phyloP scores from a whole-genome alignment of 1,140 invertebrate species.

The Pseudoatta argentina region DNA sequence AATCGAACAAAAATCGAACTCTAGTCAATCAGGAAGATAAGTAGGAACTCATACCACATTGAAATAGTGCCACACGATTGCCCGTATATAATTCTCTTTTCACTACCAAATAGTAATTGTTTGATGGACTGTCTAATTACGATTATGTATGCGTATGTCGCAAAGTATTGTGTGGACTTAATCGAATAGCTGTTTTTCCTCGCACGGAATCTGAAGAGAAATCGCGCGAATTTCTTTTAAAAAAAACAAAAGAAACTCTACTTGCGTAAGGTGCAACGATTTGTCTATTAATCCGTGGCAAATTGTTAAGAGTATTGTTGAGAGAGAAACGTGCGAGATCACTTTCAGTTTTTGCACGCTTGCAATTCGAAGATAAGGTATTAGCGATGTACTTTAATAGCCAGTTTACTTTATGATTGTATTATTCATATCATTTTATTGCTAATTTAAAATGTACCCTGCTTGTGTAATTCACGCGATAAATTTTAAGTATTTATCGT shows the following conservation, averaged over 20 bases:
- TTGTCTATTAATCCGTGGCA: background rate
- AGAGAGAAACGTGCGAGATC: background rate
- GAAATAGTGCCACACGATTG: slow-evolving; percentile 66
- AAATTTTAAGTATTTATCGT: slow-evolving; percentile 11
- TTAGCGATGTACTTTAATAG: slow-evolving; percentile 24
- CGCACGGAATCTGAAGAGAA: slow-evolving; percentile 27
- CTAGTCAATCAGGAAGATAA: slow-evolving; percentile 56
- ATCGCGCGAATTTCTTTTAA: slow-evolving; percentile 28
- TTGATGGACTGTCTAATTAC: slow-evolving; percentile 23
- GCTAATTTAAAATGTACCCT: slow-evolving; percentile 16
- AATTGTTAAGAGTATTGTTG: slow-evolving; percentile 28
- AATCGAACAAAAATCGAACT: too few species aligned
- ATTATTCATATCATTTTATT: slow-evolving; percentile 26
- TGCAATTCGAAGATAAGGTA: background rate
- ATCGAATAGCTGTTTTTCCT: slow-evolving; percentile 31
- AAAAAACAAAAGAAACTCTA: background rate
- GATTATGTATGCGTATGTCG: background rate
- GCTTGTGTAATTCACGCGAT: slow-evolving; percentile 1
- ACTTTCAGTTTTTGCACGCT: background rate
- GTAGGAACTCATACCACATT: slow-evolving; percentile 53
- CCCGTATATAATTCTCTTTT: slow-evolving; percentile 41
- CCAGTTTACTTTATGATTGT: background rate
- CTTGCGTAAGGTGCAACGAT: slow-evolving; percentile 24
- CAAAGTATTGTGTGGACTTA: slow-evolving; percentile 38
- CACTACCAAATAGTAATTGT: slow-evolving; percentile 35